Conservation (phyloP, 2,797 vertebrate genomes). For the Euphonia xanthogaster region DNA sequence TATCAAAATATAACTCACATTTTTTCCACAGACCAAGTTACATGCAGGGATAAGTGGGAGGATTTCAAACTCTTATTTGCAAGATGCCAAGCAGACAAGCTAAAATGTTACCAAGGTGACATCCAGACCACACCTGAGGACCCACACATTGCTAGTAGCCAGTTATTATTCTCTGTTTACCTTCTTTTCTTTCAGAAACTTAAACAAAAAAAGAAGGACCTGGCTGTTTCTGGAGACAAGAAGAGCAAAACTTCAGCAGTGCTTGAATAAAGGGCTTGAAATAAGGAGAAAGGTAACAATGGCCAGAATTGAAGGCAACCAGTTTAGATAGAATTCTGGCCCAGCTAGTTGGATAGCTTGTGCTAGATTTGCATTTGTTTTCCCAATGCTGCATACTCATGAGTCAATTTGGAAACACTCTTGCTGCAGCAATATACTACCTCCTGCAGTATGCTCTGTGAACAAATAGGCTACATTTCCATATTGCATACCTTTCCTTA, state of each 20-base stretch:
- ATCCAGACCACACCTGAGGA: neutral
- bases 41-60: neutral
- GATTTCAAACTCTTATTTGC: neutral
- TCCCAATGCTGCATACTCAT: neutral
- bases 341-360: neutral
- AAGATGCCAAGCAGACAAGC: neutral
- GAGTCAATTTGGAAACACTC: neutral
- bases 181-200: neutral
- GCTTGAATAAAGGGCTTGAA: neutral
- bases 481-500: neutral
- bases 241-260: neutral
- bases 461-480: neutral
- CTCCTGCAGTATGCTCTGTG: neutral
- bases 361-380: slow-evolving; percentile 12
- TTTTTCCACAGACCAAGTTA: slow-evolving; percentile 8
- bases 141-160: neutral
- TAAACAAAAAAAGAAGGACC: neutral
- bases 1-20: slow-evolving; percentile 32
- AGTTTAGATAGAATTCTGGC: neutral
- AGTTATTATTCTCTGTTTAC: neutral
- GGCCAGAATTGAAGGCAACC: neutral
- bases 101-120: neutral
- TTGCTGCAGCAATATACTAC: neutral
- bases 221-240: neutral
- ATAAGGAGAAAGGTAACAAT: neutral